phyloP scores from a whole-genome alignment of 1,140 invertebrate genomes.

The Paramacrobiotus metropolitanus region DNA sequence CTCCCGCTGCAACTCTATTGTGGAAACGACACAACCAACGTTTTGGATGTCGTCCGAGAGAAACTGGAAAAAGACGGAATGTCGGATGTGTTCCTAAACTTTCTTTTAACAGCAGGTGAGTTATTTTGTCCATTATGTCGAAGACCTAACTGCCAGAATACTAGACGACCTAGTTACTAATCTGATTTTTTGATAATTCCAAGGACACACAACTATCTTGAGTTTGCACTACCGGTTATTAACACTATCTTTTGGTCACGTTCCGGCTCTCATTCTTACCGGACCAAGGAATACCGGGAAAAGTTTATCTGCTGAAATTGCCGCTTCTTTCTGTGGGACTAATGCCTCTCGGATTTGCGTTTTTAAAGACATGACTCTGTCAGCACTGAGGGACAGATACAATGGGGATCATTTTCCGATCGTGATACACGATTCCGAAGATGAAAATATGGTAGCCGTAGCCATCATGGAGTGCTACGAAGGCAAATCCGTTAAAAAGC shows the following conservation, averaged over 20 bases:
- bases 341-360: not conserved
- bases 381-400: not conserved
- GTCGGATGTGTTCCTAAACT: not conserved
- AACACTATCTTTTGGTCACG: not conserved
- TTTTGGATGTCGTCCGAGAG: not conserved
- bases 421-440: not conserved
- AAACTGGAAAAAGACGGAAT: not conserved
- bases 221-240: not conserved
- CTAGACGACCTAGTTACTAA: not conserved
- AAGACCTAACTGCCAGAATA: not conserved
- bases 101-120: too few relatives aligned
- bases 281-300: not conserved
- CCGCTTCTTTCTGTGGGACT: not conserved
- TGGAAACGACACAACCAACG: not conserved
- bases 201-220: not conserved
- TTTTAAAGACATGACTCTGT: not conserved
- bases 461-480: not conserved
- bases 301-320: not conserved
- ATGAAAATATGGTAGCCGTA: not conserved
- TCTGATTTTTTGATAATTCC: not conserved
- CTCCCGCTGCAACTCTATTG: not conserved
- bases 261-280: not conserved
- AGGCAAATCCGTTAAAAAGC: not conserved
- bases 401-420: not conserved
- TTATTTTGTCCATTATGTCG: too few relatives aligned